Conservation (phyloP, 2,113 vertebrate species). For the Macrotis lagotis region DNA sequence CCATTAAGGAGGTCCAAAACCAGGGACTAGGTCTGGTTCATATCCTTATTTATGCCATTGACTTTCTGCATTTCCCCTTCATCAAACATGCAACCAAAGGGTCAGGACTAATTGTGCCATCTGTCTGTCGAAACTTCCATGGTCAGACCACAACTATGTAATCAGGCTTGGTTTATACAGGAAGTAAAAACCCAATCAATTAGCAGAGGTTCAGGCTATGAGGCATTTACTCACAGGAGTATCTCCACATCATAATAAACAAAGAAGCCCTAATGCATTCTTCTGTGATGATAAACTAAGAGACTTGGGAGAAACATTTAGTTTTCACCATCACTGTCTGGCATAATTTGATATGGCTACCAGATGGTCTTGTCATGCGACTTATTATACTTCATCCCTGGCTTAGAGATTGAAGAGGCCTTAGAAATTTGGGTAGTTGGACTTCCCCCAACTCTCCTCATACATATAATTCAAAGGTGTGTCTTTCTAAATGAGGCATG, state of each 20-base stretch:
- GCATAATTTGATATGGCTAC: neutral
- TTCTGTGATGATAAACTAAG: neutral
- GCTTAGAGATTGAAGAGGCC: neutral
- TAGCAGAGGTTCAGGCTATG: neutral
- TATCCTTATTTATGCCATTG: slow-evolving; percentile 86
- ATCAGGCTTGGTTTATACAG: slow-evolving; percentile 90
- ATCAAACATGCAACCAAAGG: slow-evolving; percentile 80
- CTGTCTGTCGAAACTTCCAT: slow-evolving; percentile 93
- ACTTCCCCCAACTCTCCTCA: neutral
- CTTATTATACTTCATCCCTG: neutral
- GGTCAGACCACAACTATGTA: slow-evolving; percentile 93
- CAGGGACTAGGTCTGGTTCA: slow-evolving; percentile 89
- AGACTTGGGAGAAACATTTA: neutral
- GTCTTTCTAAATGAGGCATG: neutral
- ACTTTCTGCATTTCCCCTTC: slow-evolving; percentile 84
- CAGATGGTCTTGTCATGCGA: neutral
- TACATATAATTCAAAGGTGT: neutral
- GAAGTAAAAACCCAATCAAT: slow-evolving; percentile 13
- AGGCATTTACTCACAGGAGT: neutral
- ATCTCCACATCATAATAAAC: neutral
- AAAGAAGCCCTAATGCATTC: neutral
- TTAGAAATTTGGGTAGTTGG: neutral
- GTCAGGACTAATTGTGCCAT: slow-evolving; percentile 88
- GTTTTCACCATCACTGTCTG: neutral
- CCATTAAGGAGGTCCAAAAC: slow-evolving; percentile 89